Evolutionary conservation across 2,797 vertebrate species (phyloP).

Genomic region (Esox masquinongy): DNA sequence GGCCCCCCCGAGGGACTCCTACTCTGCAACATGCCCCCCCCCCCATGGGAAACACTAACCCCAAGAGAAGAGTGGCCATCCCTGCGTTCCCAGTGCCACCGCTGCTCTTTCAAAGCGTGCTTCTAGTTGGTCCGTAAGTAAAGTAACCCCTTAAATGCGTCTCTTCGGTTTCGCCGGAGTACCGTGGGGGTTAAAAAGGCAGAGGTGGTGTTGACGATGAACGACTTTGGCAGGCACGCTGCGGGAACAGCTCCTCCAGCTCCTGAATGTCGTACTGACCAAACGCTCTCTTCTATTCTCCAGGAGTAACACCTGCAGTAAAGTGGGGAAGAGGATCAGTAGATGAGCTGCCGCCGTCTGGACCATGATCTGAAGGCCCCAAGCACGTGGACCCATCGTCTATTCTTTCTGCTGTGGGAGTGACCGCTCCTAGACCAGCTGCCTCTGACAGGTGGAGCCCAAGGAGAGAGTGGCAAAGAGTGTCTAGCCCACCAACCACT

Average conservation of each 20-base stretch:
- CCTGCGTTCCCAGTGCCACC: not conserved
- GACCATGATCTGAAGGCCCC: constrained; percentile 76
- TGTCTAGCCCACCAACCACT: constrained; percentile 33
- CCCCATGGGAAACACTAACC: constrained; percentile 39
- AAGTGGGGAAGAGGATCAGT: constrained; percentile 65
- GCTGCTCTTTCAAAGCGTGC: constrained; percentile 17
- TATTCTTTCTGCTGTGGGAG: constrained; percentile 48
- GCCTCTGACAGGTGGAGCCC: constrained; percentile 47
- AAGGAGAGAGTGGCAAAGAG: constrained; percentile 24
- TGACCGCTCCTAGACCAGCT: constrained; percentile 48
- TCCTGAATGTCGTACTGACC: constrained; percentile 34
- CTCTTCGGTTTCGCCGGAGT: constrained; percentile 47
- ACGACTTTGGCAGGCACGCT: constrained; percentile 56
- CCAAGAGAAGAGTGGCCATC: constrained; percentile 41
- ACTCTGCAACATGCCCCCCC: constrained; percentile 37
- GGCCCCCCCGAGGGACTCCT: constrained; percentile 57
- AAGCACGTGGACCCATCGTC: constrained; percentile 50
- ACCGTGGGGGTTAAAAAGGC: constrained; percentile 32
- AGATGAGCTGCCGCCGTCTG: constrained; percentile 58
- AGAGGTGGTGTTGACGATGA: constrained; percentile 41
- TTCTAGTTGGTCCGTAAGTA: constrained; percentile 48
- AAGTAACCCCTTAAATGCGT: constrained; percentile 20
- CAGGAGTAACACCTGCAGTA: constrained; percentile 67
- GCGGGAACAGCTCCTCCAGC: constrained; percentile 28
- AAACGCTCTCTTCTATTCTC: constrained; percentile 43